Percentiles rank a stretch among this genome's conserved stretches.
Conservation (phyloP, 2,113 vertebrate species). For the Lycaon pictus region DNA sequence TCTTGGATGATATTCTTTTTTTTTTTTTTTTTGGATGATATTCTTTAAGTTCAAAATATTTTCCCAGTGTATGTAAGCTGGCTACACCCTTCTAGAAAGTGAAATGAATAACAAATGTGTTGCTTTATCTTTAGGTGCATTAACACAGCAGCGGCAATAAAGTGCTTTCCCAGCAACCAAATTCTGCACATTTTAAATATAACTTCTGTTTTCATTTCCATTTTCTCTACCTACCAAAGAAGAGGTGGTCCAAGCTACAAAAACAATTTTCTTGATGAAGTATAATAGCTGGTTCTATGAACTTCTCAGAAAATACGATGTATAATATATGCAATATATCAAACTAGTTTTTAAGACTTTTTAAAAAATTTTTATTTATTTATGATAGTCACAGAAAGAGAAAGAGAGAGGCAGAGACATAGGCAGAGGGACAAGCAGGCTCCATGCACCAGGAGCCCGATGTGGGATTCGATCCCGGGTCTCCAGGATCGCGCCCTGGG, state of each 20-base stretch:
- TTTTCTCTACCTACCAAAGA: slow-evolving; percentile 30
- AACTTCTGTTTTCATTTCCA: neutral
- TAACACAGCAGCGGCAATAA: neutral
- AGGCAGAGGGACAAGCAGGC: too few species aligned
- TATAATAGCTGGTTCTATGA: slow-evolving; percentile 8
- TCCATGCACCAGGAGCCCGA: too few species aligned
- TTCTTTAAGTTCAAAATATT: slow-evolving; percentile 65
- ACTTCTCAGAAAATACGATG: slow-evolving; percentile 54
- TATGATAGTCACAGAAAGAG: too few species aligned
- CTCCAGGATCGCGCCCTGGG: too few species aligned
- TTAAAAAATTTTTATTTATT: too few species aligned
- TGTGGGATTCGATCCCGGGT: too few species aligned
- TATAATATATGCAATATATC: neutral
- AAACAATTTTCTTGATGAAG: neutral
- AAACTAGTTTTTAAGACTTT: neutral
- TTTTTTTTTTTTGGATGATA: slow-evolving; percentile 46
- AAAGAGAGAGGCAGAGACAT: too few species aligned
- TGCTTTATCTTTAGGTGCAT: neutral
- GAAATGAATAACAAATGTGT: slow-evolving; percentile 36
- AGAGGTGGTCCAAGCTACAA: neutral
- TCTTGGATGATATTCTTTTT: slow-evolving; percentile 55
- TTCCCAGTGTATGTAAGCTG: slow-evolving; percentile 65
- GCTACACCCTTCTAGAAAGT: slow-evolving; percentile 43
- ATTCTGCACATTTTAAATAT: neutral
- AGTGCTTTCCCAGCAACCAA: neutral